Conservation (phyloP, 2,888 invertebrate genomes). For the Lasioglossum leucozonium region DNA sequence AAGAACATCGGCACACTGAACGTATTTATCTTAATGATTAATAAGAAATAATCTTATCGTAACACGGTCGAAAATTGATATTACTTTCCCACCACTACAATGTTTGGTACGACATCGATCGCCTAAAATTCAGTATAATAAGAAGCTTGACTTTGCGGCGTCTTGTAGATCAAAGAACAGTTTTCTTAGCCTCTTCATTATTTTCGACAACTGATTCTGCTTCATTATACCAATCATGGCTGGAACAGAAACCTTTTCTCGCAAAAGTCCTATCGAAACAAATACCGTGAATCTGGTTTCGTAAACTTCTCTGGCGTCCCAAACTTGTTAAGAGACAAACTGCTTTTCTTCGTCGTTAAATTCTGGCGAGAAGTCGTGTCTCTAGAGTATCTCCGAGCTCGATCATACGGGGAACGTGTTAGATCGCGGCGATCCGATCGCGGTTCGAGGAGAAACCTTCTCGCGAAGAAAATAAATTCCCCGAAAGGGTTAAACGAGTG, state of each 20-base stretch:
- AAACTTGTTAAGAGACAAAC: neutral
- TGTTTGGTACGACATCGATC: neutral
- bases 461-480: conserved; percentile 27
- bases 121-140: neutral
- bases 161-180: no score
- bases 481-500: conserved; percentile 46
- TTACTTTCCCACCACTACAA: neutral
- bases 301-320: neutral
- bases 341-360: neutral
- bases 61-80: neutral
- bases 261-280: neutral
- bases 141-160: neutral
- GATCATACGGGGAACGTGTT: neutral
- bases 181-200: no score
- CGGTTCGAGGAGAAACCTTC: conserved; percentile 24
- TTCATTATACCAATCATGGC: no score
- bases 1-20: neutral
- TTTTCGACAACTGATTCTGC: no score
- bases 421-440: neutral
- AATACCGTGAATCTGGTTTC: conserved; percentile 4
- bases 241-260: neutral
- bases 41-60: neutral
- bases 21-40: neutral
- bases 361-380: neutral
- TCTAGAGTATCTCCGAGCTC: neutral